Base-by-base conservation (phyloP, 2,888 invertebrate species). In the Dolomedes plantarius region DNA sequence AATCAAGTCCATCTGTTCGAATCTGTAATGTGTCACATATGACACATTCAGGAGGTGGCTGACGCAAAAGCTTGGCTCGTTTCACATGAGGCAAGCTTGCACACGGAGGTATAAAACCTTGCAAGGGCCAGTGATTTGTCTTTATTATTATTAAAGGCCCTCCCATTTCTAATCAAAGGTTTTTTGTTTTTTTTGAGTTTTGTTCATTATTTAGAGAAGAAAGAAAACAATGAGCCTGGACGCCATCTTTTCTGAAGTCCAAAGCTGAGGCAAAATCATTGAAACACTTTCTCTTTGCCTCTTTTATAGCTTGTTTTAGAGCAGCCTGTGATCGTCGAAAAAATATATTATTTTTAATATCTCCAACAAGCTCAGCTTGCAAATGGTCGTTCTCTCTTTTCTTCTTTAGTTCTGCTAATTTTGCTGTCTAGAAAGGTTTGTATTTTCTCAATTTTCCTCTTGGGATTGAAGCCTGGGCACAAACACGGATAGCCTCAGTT, bases 401-500 rank as follows among this genome's bases (percentile, higher is more conserved):
- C 0, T 29, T 29, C 31, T 67, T 76, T 0, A 76, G 27, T 23
- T 41, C 31, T 67, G 28, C 0, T 31, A 67, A 23, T 23, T 46
- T 41, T 9, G 11, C n/a, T n/a, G 19, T 46, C 27, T 67, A 76
- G 29, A 76, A 76, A 68, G 46, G 46, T 39, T 13, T 31, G 56
- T 65, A 76, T 16, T 68, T 67, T 67, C n/a, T 67, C 0, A 46
- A 29, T 50, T 23, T 46, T 1, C 46, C 76, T 46, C 76, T 67
- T 5, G 29, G 46, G 0, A 76, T 46, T 19, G 46, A 29, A 3
- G 36, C 50, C 13, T 36, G 65, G 23, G 67, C 31, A 27, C 28
- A 32, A 3, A 71, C 29, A 27, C 71, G n/a, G 28, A 46, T 73
- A 36, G 36, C 13, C 29, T 73, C 32, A 19, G 73, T 46, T 13